Conservation (phyloP, 2,888 invertebrate species). For the Acrobasis repandana region DNA sequence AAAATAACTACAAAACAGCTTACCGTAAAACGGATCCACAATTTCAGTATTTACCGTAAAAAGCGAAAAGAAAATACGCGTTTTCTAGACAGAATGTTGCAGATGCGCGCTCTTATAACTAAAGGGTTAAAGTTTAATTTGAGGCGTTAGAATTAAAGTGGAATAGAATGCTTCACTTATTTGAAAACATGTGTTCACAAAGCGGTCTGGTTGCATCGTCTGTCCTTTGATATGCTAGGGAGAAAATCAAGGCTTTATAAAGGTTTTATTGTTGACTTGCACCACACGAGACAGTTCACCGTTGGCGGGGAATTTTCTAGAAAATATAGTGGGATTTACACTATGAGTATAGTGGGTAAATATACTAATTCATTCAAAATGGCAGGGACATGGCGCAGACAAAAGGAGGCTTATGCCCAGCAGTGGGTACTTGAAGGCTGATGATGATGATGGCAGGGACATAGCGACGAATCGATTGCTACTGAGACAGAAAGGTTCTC, state of each 20-base stretch:
- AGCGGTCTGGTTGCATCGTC: constrained; percentile 36
- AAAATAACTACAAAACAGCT: constrained; percentile 25
- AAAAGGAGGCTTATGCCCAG: no score
- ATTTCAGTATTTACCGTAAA: constrained; percentile 41
- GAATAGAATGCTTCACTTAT: constrained; percentile 32
- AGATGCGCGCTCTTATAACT: constrained; percentile 20
- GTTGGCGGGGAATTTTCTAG: background rate
- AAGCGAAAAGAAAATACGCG: constrained; percentile 42
- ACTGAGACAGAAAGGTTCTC: no score
- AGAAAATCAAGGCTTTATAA: constrained; percentile 39
- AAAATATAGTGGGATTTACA: background rate
- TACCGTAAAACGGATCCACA: constrained; percentile 26
- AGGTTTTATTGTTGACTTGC: constrained; percentile 38
- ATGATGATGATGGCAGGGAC: no score
- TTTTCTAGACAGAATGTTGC: constrained; percentile 5
- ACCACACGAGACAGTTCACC: constrained; percentile 27
- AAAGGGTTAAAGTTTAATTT: constrained; percentile 28
- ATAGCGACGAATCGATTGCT: no score
- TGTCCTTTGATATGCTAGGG: constrained; percentile 42
- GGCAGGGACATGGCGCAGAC: no score
- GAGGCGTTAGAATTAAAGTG: constrained; percentile 3
- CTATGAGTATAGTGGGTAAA: background rate
- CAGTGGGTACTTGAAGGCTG: no score
- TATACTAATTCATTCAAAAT: no score
- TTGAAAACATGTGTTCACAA: constrained; percentile 40